Conservation (phyloP, 2,888 invertebrate genomes). For the Eilema sororculum region DNA sequence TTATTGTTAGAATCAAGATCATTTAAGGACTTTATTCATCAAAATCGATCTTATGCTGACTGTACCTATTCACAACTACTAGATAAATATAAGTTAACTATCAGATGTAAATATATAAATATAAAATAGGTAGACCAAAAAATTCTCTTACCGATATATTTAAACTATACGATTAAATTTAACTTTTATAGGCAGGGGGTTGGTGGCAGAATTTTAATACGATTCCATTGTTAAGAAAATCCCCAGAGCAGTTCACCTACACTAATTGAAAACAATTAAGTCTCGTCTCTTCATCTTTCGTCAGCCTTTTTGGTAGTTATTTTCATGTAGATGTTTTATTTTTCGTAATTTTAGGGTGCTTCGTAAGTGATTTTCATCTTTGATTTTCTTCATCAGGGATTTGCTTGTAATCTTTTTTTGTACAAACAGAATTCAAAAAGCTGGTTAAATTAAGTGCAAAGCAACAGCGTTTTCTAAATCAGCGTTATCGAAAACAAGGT, state of each 20-base stretch:
- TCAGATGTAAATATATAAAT: not conserved
- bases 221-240: not conserved
- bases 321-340: not conserved
- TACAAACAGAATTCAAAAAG: no score
- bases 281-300: not conserved
- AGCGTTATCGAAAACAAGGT: no score
- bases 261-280: not conserved
- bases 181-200: not conserved
- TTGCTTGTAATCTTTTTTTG: not conserved
- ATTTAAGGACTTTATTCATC: no score
- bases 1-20: no score
- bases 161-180: slow-evolving; percentile 1
- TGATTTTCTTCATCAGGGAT: not conserved
- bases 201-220: not conserved
- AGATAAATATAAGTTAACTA: no score
- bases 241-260: not conserved
- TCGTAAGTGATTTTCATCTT: no score
- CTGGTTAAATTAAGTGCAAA: no score
- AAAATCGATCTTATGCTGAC: no score
- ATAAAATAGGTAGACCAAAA: not conserved
- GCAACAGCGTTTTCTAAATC: no score
- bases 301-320: not conserved
- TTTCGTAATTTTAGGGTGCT: not conserved
- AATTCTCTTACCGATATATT: not conserved
- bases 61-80: no score